Conservation (phyloP, 1,140 invertebrate species). For the Tetraneura akinire region DNA sequence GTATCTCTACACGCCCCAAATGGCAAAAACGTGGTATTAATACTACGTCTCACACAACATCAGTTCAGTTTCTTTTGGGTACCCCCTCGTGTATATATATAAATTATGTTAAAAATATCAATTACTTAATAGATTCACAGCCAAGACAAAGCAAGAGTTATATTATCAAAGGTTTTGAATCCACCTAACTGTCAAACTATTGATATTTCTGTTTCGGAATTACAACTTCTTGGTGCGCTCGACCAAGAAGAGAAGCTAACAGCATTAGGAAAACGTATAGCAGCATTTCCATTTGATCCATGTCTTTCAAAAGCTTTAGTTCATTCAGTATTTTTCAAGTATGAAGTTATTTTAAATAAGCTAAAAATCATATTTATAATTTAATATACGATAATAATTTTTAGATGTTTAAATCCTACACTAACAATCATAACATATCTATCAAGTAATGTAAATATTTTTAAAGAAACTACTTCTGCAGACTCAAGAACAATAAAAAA, state of each 20-base stretch:
- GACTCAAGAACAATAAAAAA: conserved; percentile 60
- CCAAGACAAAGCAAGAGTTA: conserved; percentile 61
- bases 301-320: conserved; percentile 64
- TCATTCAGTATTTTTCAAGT: conserved; percentile 62
- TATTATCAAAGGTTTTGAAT: conserved; percentile 64
- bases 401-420: conserved; percentile 60
- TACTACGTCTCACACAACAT: background rate
- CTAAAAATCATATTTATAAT: conserved; percentile 7
- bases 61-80: too few relatives aligned
- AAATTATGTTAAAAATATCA: background rate
- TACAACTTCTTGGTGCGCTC: conserved; percentile 63
- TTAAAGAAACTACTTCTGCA: conserved; percentile 55
- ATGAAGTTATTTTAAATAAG: conserved; percentile 53
- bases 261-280: conserved; percentile 62
- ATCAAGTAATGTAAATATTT: conserved; percentile 57
- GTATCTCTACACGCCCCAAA: too few relatives aligned
- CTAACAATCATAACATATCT: conserved; percentile 58
- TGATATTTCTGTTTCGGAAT: conserved; percentile 61
- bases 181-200: conserved; percentile 62
- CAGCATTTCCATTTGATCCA: conserved; percentile 62
- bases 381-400: conserved; percentile 39
- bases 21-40: too few relatives aligned
- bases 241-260: conserved; percentile 65
- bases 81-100: background rate
- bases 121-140: conserved; percentile 56